A percentile compares a stretch with the other conserved stretches of the same genome.
These are phyloP conservation scores for Dromas ardeola DNA, from an alignment of 2,113 vertebrate species.

Conservation along the genomic window DNA sequence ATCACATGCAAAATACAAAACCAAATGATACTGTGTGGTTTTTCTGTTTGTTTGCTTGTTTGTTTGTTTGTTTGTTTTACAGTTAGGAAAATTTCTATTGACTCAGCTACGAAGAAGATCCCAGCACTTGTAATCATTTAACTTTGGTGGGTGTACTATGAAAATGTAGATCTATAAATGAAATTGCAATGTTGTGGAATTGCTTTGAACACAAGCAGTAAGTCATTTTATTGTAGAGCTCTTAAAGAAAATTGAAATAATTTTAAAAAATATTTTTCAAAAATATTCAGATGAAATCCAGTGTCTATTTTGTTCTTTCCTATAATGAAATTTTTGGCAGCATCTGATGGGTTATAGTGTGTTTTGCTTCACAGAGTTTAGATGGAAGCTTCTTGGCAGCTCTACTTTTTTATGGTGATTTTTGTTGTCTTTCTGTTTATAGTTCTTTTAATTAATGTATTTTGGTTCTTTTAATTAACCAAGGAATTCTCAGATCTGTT, in stretches of 20 bases:
- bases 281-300: not conserved
- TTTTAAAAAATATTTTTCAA: not conserved
- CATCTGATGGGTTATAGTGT: not conserved
- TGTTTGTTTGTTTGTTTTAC: not conserved
- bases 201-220: not conserved
- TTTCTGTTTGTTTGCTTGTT: too few species aligned
- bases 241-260: not conserved
- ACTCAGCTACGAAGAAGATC: not conserved
- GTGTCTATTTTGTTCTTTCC: not conserved
- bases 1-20: not conserved
- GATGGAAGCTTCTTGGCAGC: not conserved
- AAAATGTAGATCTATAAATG: not conserved
- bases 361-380: not conserved
- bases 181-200: not conserved
- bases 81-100: not conserved
- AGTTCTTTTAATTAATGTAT: not conserved
- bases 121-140: not conserved
- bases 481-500: not conserved
- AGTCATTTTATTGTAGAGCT: accelerated
- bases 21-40: not conserved
- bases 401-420: not conserved
- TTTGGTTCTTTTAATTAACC: not conserved
- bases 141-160: not conserved
- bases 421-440: not conserved
- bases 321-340: not conserved